phyloP scores from a whole-genome alignment of 1,140 invertebrate species.

The Euwallacea similis region DNA sequence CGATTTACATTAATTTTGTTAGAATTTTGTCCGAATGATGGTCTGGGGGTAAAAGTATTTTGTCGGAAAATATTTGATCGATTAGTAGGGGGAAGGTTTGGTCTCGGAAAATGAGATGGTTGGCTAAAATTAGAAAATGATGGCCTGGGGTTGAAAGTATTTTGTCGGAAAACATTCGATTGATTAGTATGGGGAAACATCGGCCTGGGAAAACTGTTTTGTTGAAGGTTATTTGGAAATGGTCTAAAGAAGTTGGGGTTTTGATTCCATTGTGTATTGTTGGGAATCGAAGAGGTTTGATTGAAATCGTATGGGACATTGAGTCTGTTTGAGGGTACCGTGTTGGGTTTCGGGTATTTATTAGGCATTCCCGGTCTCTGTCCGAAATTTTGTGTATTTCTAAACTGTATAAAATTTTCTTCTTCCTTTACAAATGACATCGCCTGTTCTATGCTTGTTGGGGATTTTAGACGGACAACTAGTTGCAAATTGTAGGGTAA shows the following conservation, averaged over 20 bases:
- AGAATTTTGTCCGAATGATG: not conserved
- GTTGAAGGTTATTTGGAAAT: too few relatives aligned
- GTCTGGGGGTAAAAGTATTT: not conserved
- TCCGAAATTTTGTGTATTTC: slow-evolving; percentile 9
- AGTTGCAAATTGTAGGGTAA: slow-evolving; percentile 17
- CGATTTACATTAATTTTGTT: not conserved
- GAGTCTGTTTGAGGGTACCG: not conserved
- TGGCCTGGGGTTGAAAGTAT: too few relatives aligned
- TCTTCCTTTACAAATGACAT: slow-evolving; percentile 22
- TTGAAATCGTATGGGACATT: not conserved
- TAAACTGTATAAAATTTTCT: slow-evolving; percentile 23
- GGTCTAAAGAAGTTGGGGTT: not conserved
- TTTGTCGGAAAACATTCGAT: too few relatives aligned
- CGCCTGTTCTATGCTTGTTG: slow-evolving; percentile 19
- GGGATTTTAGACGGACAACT: slow-evolving; percentile 21
- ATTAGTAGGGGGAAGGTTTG: not conserved
- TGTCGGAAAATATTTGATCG: not conserved
- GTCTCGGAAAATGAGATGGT: not conserved
- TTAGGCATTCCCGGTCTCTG: not conserved
- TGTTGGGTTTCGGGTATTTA: slow-evolving; percentile 1
- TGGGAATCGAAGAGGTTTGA: not conserved
- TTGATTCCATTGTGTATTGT: not conserved
- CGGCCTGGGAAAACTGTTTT: too few relatives aligned
- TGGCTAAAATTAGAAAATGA: not conserved
- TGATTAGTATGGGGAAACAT: too few relatives aligned